Evolutionary conservation across 2,113 vertebrate species (phyloP).

Genomic region (Phalacrocorax brasilianus): DNA sequence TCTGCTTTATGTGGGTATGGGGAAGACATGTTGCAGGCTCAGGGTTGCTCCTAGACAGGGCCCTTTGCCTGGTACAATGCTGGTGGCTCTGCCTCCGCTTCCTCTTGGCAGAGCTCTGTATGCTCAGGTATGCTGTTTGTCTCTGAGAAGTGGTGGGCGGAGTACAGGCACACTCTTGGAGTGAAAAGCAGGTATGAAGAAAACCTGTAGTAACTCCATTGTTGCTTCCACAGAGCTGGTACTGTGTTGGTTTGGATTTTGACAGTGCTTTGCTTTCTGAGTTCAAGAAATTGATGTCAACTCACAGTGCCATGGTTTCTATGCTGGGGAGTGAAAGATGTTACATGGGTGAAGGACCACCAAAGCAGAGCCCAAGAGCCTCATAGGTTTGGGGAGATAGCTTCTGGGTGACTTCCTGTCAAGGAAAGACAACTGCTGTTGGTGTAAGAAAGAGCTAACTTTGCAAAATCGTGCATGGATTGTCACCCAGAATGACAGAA

Average conservation of each 20-base stretch:
- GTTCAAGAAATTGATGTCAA: background rate
- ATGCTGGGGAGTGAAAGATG: background rate
- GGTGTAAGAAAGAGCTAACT: background rate
- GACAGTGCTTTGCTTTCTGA: background rate
- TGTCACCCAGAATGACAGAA: background rate
- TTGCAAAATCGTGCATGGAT: background rate
- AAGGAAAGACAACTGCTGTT: background rate
- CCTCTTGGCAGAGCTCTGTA: background rate
- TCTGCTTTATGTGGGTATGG: too few species aligned
- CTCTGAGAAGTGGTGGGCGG: background rate
- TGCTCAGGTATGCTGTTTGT: background rate
- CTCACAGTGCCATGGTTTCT: background rate
- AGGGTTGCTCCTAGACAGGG: background rate
- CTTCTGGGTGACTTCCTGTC: background rate
- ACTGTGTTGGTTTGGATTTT: background rate
- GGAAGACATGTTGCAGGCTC: background rate
- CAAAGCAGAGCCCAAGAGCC: background rate
- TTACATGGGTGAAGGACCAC: background rate
- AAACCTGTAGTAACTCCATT: background rate
- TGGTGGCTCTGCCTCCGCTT: background rate
- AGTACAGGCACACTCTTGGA: background rate
- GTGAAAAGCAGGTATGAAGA: background rate
- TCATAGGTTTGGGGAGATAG: background rate
- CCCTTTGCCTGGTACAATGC: background rate
- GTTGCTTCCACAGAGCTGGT: background rate